These are phyloP conservation scores for Chymomyza fuscimana DNA, from an alignment of 2,888 invertebrate species.

Conservation along the genomic window DNA sequence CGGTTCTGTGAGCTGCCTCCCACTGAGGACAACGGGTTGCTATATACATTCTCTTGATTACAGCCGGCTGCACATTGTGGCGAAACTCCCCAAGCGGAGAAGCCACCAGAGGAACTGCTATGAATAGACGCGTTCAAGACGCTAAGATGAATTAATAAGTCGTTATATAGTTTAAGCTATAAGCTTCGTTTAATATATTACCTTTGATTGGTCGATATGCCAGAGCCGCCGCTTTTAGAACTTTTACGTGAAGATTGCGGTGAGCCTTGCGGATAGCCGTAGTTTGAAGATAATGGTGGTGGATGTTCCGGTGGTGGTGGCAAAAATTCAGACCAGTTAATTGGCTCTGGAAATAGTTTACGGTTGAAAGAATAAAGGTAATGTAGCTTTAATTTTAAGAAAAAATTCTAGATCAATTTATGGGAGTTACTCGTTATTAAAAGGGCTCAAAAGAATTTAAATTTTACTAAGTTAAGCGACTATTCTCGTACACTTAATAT, in stretches of 20 bases:
- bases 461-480: too few species aligned
- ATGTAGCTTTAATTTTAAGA: too few species aligned
- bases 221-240: slow-evolving; percentile 79
- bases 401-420: too few species aligned
- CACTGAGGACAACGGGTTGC: slow-evolving; percentile 77
- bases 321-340: slow-evolving; percentile 83
- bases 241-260: slow-evolving; percentile 79
- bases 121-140: slow-evolving; percentile 79
- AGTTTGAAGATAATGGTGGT: slow-evolving; percentile 81
- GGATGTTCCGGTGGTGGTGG: slow-evolving; percentile 84
- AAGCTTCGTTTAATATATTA: slow-evolving; percentile 40
- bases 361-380: neutral
- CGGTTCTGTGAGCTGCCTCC: slow-evolving; percentile 76
- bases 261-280: slow-evolving; percentile 78
- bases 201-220: slow-evolving; percentile 79
- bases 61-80: slow-evolving; percentile 74
- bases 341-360: slow-evolving; percentile 70
- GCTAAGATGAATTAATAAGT: slow-evolving; percentile 46
- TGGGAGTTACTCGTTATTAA: too few species aligned
- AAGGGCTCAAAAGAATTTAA: too few species aligned
- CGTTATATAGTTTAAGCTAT: neutral
- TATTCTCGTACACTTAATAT: too few species aligned
- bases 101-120: slow-evolving; percentile 79
- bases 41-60: slow-evolving; percentile 78
- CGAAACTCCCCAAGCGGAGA: slow-evolving; percentile 79